Base-by-base conservation (phyloP, 2,113 vertebrate species). In the Hydropotes inermis region DNA sequence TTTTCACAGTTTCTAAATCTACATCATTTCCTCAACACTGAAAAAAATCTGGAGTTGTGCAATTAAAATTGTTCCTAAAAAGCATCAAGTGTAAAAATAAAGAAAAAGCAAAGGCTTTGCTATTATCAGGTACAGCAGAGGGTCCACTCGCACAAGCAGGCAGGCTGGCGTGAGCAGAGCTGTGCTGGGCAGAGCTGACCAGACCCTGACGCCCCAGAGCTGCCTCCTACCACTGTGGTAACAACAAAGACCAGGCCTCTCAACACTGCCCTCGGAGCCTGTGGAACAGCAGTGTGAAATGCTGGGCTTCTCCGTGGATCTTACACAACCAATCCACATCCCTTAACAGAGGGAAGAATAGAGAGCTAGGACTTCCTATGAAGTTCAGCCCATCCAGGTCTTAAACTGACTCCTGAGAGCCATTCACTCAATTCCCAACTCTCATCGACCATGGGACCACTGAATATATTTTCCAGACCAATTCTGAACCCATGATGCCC, bases 21-120 rank as follows among this genome's bases (percentile, higher is more conserved):
- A 79, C 23, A 78, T 16, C 47, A 96, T 85, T 93, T 93, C 36
- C 83, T 92, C 21, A 58, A 70, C 14, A 36, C 2, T 93, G 15
- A 87, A 79, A 83, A 52, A 60, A 92, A 88, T 86, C n/a, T 45
- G 7, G 14, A 27, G 74, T 23, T 27, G 57, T 13, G 50, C 58
- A 93, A 93, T 23, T 70, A 78, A 91, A 91, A 92, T 4, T 36
- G 17, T 25, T 93, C 43, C 78, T 95, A 39, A 93, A 91, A 97
- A 96, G 36, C 33, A 96, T 76, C 1, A 87, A 58, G 30, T 74
- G 36, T 84, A 79, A 97, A 92, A 97, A 50, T 86, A 64, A 96
- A 87, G 79, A 90, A 97, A 76, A 1, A 70, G 5, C 50, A 45
- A 93, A 88, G 36, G 13, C 8, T 92, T 45, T 93, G 30, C 57